These are phyloP conservation scores for Micromys minutus DNA, from an alignment of 2,113 vertebrate species.

Conservation along the genomic window DNA sequence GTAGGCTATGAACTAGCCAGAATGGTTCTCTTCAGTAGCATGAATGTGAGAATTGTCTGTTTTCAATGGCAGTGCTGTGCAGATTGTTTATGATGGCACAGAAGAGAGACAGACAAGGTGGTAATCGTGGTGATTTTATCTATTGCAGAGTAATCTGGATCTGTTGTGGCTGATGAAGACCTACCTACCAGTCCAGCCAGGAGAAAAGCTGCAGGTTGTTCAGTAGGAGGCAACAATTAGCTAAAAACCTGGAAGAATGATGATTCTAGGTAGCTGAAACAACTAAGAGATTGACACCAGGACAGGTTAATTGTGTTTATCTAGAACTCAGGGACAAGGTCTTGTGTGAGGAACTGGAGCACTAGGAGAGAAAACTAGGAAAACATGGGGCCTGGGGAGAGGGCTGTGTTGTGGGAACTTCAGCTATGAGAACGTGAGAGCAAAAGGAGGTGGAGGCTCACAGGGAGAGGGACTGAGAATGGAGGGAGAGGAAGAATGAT, in stretches of 20 bases:
- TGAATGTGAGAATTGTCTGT: slow-evolving; percentile 69
- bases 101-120: slow-evolving; percentile 55
- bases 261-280: slow-evolving; percentile 28
- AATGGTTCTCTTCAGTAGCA: slow-evolving; percentile 56
- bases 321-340: neutral
- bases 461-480: neutral
- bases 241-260: neutral
- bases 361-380: neutral
- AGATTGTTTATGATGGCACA: slow-evolving; percentile 47
- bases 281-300: neutral
- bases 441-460: neutral
- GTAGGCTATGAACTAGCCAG: slow-evolving; percentile 45
- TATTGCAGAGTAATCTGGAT: slow-evolving; percentile 3
- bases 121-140: slow-evolving; percentile 43
- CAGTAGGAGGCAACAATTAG: neutral
- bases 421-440: neutral
- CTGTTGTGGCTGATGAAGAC: slow-evolving; percentile 26
- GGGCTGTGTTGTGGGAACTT: neutral
- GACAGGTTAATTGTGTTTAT: neutral
- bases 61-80: slow-evolving; percentile 41
- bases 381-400: neutral
- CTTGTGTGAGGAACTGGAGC: neutral
- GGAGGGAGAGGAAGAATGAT: neutral
- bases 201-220: slow-evolving; percentile 28
- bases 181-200: neutral